Evolutionary conservation across 2,888 invertebrate genomes (phyloP).

Genomic region (Diaprepes abbreviatus): DNA sequence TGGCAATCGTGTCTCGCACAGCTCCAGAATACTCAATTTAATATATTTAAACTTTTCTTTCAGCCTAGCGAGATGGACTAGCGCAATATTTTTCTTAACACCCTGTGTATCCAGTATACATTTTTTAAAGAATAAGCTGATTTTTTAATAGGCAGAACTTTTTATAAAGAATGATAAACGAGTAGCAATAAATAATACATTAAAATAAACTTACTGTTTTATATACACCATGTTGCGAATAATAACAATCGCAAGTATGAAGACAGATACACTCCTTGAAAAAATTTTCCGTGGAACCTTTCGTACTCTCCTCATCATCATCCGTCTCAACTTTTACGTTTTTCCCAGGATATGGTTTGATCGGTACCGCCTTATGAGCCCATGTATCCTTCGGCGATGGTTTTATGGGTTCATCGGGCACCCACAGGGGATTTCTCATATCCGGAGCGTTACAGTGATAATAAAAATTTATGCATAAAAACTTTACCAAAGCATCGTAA

Average conservation of each 20-base stretch:
- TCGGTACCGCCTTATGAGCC: constrained; percentile 28
- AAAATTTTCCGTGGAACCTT: background rate
- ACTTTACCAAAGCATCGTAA: constrained; percentile 44
- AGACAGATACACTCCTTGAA: background rate
- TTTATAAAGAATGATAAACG: too few species aligned
- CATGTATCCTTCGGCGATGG: constrained; percentile 47
- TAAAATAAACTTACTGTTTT: too few species aligned
- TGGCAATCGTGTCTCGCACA: too few species aligned
- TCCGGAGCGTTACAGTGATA: constrained; percentile 42
- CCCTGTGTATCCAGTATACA: too few species aligned
- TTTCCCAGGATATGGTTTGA: too few species aligned
- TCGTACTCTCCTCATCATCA: background rate
- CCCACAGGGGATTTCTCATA: constrained; percentile 17
- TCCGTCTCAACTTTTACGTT: background rate
- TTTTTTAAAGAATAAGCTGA: too few species aligned
- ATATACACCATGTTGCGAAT: background rate
- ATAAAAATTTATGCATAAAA: constrained; percentile 40
- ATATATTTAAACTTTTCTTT: too few species aligned
- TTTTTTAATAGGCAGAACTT: too few species aligned
- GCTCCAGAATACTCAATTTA: too few species aligned
- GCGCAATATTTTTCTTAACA: too few species aligned
- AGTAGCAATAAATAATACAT: too few species aligned
- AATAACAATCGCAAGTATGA: background rate
- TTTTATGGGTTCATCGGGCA: constrained; percentile 36
- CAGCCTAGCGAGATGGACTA: too few species aligned